Conservation (phyloP, 2,113 vertebrate genomes). For the Phylloscopus whistleri region DNA sequence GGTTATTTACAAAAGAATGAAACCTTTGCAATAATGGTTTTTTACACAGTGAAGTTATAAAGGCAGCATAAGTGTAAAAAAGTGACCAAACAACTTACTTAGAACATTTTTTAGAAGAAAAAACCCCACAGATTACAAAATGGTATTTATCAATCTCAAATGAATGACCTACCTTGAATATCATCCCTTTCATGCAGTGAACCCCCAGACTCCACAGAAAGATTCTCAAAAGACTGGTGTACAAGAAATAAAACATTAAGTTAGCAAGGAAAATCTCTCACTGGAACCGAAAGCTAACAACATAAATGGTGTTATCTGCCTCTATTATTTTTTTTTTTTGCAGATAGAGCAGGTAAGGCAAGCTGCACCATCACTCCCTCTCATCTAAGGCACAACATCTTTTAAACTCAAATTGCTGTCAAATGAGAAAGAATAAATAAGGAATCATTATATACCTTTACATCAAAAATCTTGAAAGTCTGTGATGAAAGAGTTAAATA, state of each 20-base stretch:
- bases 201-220: slow-evolving; percentile 87
- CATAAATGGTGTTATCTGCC: not conserved
- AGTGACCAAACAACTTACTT: not conserved
- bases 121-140: not conserved
- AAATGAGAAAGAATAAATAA: not conserved
- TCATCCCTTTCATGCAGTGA: slow-evolving; percentile 90
- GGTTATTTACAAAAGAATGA: not conserved
- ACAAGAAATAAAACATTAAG: slow-evolving; percentile 52
- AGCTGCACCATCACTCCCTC: not conserved
- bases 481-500: slow-evolving; percentile 9
- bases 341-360: not conserved
- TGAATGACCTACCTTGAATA: slow-evolving; percentile 70
- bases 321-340: not conserved
- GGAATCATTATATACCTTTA: not conserved
- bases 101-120: not conserved
- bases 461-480: not conserved
- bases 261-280: slow-evolving; percentile 39
- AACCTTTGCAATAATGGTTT: not conserved
- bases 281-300: not conserved
- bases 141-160: not conserved
- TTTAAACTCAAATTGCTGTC: not conserved
- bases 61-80: not conserved
- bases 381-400: not conserved
- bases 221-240: slow-evolving; percentile 89
- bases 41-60: not conserved